Base-by-base conservation (phyloP, 2,888 invertebrate genomes). In the Stratiomys singularior region DNA sequence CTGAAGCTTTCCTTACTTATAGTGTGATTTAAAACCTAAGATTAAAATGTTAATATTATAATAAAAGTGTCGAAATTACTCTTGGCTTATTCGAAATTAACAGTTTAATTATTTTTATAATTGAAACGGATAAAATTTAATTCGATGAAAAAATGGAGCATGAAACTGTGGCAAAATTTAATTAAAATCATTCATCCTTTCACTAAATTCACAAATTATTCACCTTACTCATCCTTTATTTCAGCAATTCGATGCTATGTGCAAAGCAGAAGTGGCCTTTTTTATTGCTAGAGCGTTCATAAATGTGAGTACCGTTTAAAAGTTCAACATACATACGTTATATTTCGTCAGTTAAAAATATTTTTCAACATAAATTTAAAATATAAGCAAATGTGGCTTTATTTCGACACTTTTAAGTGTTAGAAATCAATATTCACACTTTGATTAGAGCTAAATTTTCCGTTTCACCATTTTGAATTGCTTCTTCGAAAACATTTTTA, bases 191-290 rank as follows among this genome's bases (percentile, higher is more conserved):
- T n/a, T n/a, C n/a, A n/a, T n/a, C n/a, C n/a, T n/a, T n/a, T n/a
- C n/a, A n/a, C n/a, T n/a, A n/a, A n/a, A n/a, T n/a, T n/a, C n/a
- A n/a, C n/a, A n/a, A n/a, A 37, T 5, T 37, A 9, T 37, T 37
- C 5, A 37, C 37, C 9, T 37, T 3, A 37, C 3, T 37, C 9
- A 5, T 3, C 21, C 78, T 82, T 83, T 83, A 82, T 88, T 91
- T 72, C 90, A 93, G 93, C 91, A 93, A 90, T 94, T 94, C 86
- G 93, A 94, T 88, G 90, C 91, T 69, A 89, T 93, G 85, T 93
- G 93, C 86, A 93, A 93, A 89, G 92, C 93, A 66, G 93, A 94
- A 88, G 91, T 93, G 86, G 90, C 92, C 79, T 93, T 93, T 88
- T 91, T 93, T 89, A 89, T 93, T 85, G 90, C 91, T 81, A 90